A percentile compares a stretch with the other conserved stretches of the same genome.
These are phyloP conservation scores for Drosophila bocqueti DNA, from an alignment of 1,140 invertebrate species.

Conservation along the genomic window DNA sequence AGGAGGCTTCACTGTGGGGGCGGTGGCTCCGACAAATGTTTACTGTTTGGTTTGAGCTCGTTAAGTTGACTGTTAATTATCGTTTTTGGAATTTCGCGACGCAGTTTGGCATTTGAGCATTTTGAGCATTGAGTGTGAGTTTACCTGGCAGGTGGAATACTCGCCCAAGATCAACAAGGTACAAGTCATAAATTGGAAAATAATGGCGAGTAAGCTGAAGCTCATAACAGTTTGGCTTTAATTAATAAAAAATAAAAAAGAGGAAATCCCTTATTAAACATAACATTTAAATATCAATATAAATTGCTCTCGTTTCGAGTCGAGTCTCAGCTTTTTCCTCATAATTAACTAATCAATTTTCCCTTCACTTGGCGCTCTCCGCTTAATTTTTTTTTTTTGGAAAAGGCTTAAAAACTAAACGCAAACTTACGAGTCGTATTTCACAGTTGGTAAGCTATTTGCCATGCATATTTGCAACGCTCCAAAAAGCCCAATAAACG, in stretches of 20 bases:
- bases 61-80: constrained; percentile 59
- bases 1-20: constrained; percentile 18
- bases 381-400: background rate
- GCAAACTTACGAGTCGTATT: constrained; percentile 37
- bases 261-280: background rate
- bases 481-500: constrained; percentile 77
- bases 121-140: constrained; percentile 1
- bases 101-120: constrained; percentile 34
- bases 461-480: constrained; percentile 79
- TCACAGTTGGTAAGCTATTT: constrained; percentile 50
- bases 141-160: constrained; percentile 7
- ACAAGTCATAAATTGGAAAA: constrained; percentile 3
- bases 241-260: background rate
- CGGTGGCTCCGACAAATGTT: constrained; percentile 16
- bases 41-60: constrained; percentile 44
- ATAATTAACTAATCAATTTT: constrained; percentile 24
- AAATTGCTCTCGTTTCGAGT: background rate
- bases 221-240: background rate
- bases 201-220: background rate
- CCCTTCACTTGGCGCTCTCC: constrained; percentile 24
- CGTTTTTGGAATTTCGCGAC: constrained; percentile 45
- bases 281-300: background rate
- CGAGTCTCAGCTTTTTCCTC: constrained; percentile 1
- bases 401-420: constrained; percentile 43
- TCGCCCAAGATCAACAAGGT: constrained; percentile 7